Base-by-base conservation (phyloP, 2,888 invertebrate genomes). In the Diarsia dahlii region DNA sequence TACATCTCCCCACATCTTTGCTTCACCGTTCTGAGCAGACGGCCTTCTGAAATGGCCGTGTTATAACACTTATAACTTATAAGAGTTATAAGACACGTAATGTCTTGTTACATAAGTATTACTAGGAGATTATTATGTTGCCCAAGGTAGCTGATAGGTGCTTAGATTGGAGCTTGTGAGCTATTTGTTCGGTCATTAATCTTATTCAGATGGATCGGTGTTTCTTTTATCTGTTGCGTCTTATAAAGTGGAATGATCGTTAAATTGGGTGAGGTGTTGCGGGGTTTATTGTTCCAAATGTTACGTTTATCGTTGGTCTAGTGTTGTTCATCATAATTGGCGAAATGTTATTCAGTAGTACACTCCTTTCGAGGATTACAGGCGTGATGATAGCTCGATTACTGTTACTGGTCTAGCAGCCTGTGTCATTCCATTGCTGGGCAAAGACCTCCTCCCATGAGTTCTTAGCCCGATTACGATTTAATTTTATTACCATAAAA, bases 41-140 rank as follows among this genome's bases (percentile, higher is more conserved):
- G 46, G 62, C 62, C 34, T 60, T 74, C 68, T 45, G 54, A 67
- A 45, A 28, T 50, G 48, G 76, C 48, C 45, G 78, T 62, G 23
- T 81, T 80, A 83, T 75, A 66, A 52, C 39, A 23, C 45, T 81
- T 80, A 83, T 75, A 66, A 52, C 39, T 45, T 52, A 64, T 71
- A 69, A 80, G 50, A 52, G 28, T 45, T 52, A 64, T 50, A 62
- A 80, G 50, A 63, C 45, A 77, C 74, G 81, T 82, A 76, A 86
- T 74, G 45, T 13, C 18, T 50, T 39, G 65, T 88, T 88, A 74
- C 63, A 52, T 88, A 87, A 88, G 71, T 79, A 78, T 78, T 67
- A 71, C 69, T 84, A 71, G 69, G 78, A 78, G 73, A 83, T 87
- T 71, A 80, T 78, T 69, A 74, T 68, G 13, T 84, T 82, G 78